Percentiles rank a stretch among this genome's conserved stretches.
phyloP scores from a whole-genome alignment of 2,888 invertebrate genomes.

The Brachypalpus laphriformis region DNA sequence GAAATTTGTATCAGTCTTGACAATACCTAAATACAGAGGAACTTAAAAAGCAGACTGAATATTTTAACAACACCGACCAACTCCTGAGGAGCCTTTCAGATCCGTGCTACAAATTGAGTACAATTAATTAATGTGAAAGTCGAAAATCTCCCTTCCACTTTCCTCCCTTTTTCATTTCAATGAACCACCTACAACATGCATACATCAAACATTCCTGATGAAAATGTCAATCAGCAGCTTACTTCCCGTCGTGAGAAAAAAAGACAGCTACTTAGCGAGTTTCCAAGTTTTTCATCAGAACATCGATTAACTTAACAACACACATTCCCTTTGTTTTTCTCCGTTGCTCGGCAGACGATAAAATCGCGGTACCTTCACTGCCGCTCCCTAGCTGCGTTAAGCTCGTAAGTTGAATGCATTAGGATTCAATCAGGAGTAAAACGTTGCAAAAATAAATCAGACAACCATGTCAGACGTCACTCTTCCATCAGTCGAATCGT shows the following conservation, averaged over 20 bases:
- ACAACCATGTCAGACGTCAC: slow-evolving; percentile 61
- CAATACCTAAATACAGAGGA: too few species aligned
- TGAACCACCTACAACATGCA: slow-evolving; percentile 8
- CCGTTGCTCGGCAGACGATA: slow-evolving; percentile 5
- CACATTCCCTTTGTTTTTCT: neutral
- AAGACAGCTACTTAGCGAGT: slow-evolving; percentile 27
- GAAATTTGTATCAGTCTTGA: too few species aligned
- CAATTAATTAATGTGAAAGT: too few species aligned
- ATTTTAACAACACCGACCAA: too few species aligned
- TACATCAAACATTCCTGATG: slow-evolving; percentile 33
- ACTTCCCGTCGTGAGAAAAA: neutral
- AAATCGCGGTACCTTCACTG: slow-evolving; percentile 19
- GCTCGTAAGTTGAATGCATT: slow-evolving; percentile 42
- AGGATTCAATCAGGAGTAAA: slow-evolving; percentile 34
- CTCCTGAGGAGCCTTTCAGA: too few species aligned
- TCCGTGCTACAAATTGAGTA: too few species aligned
- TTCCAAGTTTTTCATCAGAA: slow-evolving; percentile 10
- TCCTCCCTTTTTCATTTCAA: slow-evolving; percentile 7
- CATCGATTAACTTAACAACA: too few species aligned
- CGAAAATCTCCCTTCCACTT: neutral
- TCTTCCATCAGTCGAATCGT: slow-evolving; percentile 50
- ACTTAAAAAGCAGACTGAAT: too few species aligned
- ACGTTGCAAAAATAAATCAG: slow-evolving; percentile 53
- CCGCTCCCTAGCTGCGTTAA: neutral
- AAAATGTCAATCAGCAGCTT: slow-evolving; percentile 40